Evolutionary conservation across 2,888 invertebrate genomes (phyloP), one percentile per base, ranked within the genome.

Genomic region (Deilephila elpenor): DNA sequence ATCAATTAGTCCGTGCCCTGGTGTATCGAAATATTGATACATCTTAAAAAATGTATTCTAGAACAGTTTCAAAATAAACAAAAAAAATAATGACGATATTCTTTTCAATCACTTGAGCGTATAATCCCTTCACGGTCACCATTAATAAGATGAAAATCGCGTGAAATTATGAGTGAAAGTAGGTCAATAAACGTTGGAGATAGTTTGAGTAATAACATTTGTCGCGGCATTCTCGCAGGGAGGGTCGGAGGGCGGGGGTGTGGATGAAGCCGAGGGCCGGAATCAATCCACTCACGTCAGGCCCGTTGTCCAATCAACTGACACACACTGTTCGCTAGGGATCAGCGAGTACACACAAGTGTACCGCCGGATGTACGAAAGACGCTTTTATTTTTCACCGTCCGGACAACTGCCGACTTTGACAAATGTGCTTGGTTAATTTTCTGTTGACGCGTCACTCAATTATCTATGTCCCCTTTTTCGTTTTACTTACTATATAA

Each of bases 261-360:
- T 56, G n/a, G 56, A 56, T 56, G 56, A 56, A 56, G 56, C 56
- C 74, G 79, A 81, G 81, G 84, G 84, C 81, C 80, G 85, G 89
- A 92, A 92, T 93, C 93, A 93, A 93, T 93, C 93, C 91, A 91
- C 93, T 92, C 90, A 87, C 89, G 91, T 89, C 91, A 88, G 84
- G 82, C 86, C 89, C 89, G 92, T 86, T 92, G 91, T 92, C 93
- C 93, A 93, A 93, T 93, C 93, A 93, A 90, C 89, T 90, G 93
- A 89, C 92, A 89, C 88, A 88, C 89, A 85, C 87, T 89, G 91
- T 90, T 90, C 92, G 84, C 91, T 86, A 78, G 93, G 93, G 93
- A 92, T 91, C 89, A 88, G 77, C 83, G 84, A 76, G 75, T 78
- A 78, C 77, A 80, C 80, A 82, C 77, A 78, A 81, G 80, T 79